Evolutionary conservation across 2,113 vertebrate genomes (phyloP).

Genomic region (Cinclus mexicanus): DNA sequence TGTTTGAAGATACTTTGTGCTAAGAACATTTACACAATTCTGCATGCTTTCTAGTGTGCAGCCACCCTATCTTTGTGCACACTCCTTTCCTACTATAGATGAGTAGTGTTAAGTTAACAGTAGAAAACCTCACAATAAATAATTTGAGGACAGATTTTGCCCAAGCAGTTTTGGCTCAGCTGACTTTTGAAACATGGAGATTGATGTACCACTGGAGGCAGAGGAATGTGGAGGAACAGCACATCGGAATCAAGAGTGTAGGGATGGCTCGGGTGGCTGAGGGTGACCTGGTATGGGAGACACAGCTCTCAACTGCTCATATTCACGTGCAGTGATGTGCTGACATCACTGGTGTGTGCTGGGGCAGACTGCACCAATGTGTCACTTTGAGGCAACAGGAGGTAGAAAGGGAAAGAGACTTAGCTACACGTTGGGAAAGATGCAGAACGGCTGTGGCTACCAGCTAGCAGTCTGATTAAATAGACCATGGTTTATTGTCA

Average conservation of each 20-base stretch:
- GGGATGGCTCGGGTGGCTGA: fast-evolving
- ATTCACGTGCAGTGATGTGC: background rate
- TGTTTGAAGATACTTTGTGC: background rate
- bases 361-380: background rate
- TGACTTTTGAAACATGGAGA: background rate
- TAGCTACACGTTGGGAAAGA: background rate
- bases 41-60: background rate
- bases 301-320: background rate
- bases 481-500: background rate
- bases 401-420: background rate
- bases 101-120: background rate
- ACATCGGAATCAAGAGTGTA: background rate
- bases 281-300: background rate
- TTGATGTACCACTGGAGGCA: background rate
- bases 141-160: background rate
- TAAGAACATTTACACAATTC: background rate
- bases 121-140: background rate
- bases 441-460: background rate
- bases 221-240: background rate
- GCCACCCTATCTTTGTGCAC: background rate
- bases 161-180: background rate
- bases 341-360: background rate
- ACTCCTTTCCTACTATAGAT: background rate
- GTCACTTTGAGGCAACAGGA: background rate
- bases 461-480: background rate